These are phyloP conservation scores for Schizothorax lantsangensis DNA, from an alignment of 2,797 vertebrate species.

Conservation along the genomic window DNA sequence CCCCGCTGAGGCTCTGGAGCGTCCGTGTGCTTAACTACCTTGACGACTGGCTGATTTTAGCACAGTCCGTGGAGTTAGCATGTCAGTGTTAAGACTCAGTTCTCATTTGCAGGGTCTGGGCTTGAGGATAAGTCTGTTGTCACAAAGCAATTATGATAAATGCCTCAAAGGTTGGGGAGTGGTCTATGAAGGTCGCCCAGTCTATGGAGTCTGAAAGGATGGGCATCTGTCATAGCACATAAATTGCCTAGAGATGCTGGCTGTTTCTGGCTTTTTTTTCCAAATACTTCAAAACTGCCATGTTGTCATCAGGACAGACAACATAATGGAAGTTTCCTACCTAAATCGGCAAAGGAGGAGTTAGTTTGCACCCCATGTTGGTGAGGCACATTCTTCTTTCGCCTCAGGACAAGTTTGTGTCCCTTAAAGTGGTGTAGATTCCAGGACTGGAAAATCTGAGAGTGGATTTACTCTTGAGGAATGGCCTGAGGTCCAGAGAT, in stretches of 20 bases:
- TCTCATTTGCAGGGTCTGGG: background rate
- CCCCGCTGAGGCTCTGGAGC: background rate
- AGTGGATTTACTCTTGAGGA: background rate
- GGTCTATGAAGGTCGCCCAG: background rate
- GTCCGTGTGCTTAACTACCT: background rate
- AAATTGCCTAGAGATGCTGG: background rate
- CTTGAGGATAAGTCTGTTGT: background rate
- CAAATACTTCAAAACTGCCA: no score
- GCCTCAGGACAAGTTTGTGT: background rate
- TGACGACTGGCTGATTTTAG: background rate
- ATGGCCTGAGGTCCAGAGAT: background rate
- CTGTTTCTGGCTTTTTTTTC: background rate
- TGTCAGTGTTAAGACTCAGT: background rate
- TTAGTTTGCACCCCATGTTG: background rate
- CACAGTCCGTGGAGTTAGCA: background rate
- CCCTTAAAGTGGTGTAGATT: background rate
- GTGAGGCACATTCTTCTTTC: background rate
- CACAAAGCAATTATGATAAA: background rate
- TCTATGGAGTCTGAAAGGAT: background rate
- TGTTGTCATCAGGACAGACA: no score
- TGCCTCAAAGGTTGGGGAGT: background rate
- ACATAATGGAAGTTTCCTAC: background rate
- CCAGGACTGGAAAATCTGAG: background rate
- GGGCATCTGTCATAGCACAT: background rate
- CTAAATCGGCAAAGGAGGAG: background rate